Evolutionary conservation across 2,113 vertebrate genomes (phyloP), one percentile per base, ranked within the genome.

Genomic region (Xenopus borealis): DNA sequence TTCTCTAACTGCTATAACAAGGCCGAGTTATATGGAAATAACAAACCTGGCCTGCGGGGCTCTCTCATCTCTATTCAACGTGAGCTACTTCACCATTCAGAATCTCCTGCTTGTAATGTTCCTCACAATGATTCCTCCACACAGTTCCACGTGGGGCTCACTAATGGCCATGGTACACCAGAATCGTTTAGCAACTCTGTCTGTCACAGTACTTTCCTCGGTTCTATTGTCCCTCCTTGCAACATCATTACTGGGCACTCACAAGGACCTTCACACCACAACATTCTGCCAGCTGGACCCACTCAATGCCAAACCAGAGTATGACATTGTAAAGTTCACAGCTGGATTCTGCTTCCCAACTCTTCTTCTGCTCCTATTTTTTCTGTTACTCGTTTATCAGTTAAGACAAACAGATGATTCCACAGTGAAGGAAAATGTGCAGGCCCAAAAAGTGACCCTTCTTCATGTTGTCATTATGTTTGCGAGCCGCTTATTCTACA

Each of bases 31-130:
- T 81, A 71, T 93, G 65, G 1, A 0, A 16, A 73, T 80, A 33
- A 88, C 89, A 1, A 79, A 72, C 13, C 53, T 94, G 0, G 10
- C 76, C 2, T 94, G 93, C 5, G 90, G 84, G 0, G 0, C 82
- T 0, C 85, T 95, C n/a, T 92, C 91, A 0, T 92, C 94, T 66
- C 75, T 87, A 44, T 83, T 93, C 82, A 93, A 93, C 27, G 9
- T 83, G 3, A 67, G 69, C 57, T 94, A 90, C 40, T 88, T 91
- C 82, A 85, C 66, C 0, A 79, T 87, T 33, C 85, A 92, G 50
- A 67, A 90, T 0, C 50, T 84, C 58, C 81, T 93, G 14, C 73
- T 82, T 63, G 75, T 86, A 1, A 88, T 75, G 20, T 85, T 88
- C 16, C 80, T 87, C 0, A 64, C 73, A 0, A 62, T 92, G 0